Evolutionary conservation across 2,113 vertebrate genomes (phyloP).

Genomic region (Pristiophorus japonicus): DNA sequence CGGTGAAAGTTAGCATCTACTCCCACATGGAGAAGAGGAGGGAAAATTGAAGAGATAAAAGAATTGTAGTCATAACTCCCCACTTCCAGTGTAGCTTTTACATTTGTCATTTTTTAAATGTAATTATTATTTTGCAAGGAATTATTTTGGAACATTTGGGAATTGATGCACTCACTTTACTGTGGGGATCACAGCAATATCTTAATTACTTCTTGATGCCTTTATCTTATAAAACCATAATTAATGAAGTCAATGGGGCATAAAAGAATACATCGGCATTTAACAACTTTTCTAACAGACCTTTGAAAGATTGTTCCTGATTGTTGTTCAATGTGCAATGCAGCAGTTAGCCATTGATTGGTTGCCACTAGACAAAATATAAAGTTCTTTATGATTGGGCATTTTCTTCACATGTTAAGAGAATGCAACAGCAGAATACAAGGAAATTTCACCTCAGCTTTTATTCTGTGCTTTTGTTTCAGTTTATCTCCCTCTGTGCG

Average conservation of each 20-base stretch:
- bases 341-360: background rate
- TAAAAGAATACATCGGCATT: constrained; percentile 15
- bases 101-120: background rate
- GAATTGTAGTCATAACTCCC: background rate
- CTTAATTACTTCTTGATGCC: constrained; percentile 19
- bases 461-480: constrained; percentile 1
- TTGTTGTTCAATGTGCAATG: constrained; percentile 7
- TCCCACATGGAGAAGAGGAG: too few relatives aligned
- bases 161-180: background rate
- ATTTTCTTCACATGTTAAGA: constrained; percentile 22
- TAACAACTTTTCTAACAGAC: constrained; percentile 14
- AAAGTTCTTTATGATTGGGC: constrained; percentile 16
- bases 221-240: constrained; percentile 26
- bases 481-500: constrained; percentile 24
- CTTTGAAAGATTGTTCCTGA: background rate
- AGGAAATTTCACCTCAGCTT: background rate
- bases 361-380: background rate
- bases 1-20: background rate
- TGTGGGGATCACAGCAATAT: background rate
- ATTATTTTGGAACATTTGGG: background rate
- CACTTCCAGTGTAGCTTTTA: background rate
- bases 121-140: constrained; percentile 19
- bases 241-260: constrained; percentile 20
- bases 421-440: constrained; percentile 31
- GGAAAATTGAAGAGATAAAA: background rate